phyloP scores from a whole-genome alignment of 1,140 invertebrate species.

The Cyphomyrmex costatus region DNA sequence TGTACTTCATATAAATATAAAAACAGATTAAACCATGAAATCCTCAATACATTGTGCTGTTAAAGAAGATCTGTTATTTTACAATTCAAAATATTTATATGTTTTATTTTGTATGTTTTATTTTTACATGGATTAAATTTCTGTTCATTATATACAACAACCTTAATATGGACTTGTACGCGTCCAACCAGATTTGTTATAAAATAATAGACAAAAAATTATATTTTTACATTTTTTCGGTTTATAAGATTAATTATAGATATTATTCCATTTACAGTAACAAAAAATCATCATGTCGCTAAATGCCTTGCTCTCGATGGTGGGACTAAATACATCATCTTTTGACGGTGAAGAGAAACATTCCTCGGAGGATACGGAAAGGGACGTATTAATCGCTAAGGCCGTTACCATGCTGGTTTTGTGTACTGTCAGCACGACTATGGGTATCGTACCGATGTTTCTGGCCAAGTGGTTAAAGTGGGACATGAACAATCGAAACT shows the following conservation, averaged over 20 bases:
- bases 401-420: conserved; percentile 91
- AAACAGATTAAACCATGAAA: no score
- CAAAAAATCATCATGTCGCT: conserved; percentile 30
- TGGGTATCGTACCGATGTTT: conserved; percentile 90
- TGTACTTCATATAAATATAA: no score
- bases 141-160: no score
- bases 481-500: conserved; percentile 85
- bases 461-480: conserved; percentile 90
- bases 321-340: conserved; percentile 37
- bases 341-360: conserved; percentile 67
- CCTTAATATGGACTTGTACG: no score
- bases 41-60: no score
- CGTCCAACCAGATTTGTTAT: no score
- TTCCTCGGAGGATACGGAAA: conserved; percentile 74
- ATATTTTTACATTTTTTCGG: no score
- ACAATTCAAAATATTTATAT: no score
- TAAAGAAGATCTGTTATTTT: no score
- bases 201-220: no score
- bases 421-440: conserved; percentile 89
- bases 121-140: no score
- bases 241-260: neutral
- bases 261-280: conserved; percentile 28
- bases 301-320: neutral
- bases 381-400: conserved; percentile 88
- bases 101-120: no score